These are phyloP conservation scores for Argynnis bischoffii DNA, from an alignment of 2,888 invertebrate species.

Conservation along the genomic window DNA sequence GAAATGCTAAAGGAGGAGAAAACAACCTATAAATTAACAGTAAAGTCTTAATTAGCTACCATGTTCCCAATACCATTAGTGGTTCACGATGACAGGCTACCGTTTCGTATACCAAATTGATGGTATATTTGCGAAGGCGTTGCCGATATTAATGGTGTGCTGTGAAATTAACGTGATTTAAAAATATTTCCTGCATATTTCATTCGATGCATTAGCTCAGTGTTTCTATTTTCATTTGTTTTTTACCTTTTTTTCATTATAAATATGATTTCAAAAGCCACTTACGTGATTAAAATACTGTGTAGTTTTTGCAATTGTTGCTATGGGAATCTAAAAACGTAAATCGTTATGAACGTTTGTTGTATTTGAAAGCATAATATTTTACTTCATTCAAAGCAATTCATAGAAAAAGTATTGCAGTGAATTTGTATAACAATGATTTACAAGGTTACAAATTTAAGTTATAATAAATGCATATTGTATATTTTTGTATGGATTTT, in stretches of 20 bases:
- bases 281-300: slow-evolving; percentile 33
- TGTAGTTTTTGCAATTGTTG: slow-evolving; percentile 21
- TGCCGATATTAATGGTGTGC: slow-evolving; percentile 55
- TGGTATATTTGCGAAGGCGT: slow-evolving; percentile 64
- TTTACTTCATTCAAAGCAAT: slow-evolving; percentile 21
- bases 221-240: slow-evolving; percentile 20
- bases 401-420: slow-evolving; percentile 2
- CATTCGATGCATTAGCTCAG: slow-evolving; percentile 12
- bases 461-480: background rate
- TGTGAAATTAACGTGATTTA: slow-evolving; percentile 38
- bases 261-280: slow-evolving; percentile 27
- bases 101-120: slow-evolving; percentile 64
- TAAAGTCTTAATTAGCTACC: slow-evolving; percentile 75
- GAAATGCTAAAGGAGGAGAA: slow-evolving; percentile 60
- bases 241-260: slow-evolving; percentile 17
- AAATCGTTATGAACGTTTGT: slow-evolving; percentile 14
- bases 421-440: slow-evolving; percentile 6
- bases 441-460: background rate
- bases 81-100: slow-evolving; percentile 66
- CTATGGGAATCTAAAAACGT: slow-evolving; percentile 9
- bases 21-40: slow-evolving; percentile 77
- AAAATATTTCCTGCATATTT: slow-evolving; percentile 31
- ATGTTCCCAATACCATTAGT: slow-evolving; percentile 78
- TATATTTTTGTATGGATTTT: background rate
- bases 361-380: slow-evolving; percentile 12